Base-by-base conservation (phyloP, 2,888 invertebrate genomes). In the Tipula lateralis region DNA sequence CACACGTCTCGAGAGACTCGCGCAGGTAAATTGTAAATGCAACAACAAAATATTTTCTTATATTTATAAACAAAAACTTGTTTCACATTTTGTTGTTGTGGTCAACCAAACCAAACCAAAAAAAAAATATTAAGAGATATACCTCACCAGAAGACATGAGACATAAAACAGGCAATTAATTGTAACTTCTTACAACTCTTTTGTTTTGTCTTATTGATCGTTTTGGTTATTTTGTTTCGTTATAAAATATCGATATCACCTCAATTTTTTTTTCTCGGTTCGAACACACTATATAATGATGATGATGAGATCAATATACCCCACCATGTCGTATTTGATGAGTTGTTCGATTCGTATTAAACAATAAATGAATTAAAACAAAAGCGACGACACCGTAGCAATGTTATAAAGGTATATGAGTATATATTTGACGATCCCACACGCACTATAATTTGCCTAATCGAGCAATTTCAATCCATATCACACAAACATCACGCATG, bases 151-250 rank as follows among this genome's bases (percentile, higher is more conserved):
- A 66, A 66, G 66, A 66, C 66, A 66, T 13, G 66, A 66, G 19
- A 66, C 66, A 66, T 66, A 66, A 66, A 66, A 66, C 66, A 66
- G 66, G 66, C 66, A 66, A 66, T 66, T 66, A 66, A 66, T 66
- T 66, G 66, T 66, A 66, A 66, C 66, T 66, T 66, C 66, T 66
- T 66, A 66, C 66, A 66, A 66, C 66, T 66, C 24, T 24, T 66
- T 44, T 66, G 66, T 66, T 66, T 66, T 66, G 44, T 66, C 24
- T 66, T 66, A 66, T 66, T 66, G 66, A 24, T 66, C 13, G 24
- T 66, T 66, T 66, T 66, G 66, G 19, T 66, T 66, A 66, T 66
- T 24, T 66, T 24, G 24, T 66, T 44, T 66, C 24, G 24, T 66
- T 66, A 66, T 12, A 66, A 66, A 66, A 66, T 66, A 66, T 66